Evolutionary conservation across 37 sponge, comb jelly and placozoan species (phyloP).

Genomic region (Aphrocallistes beatrix): DNA sequence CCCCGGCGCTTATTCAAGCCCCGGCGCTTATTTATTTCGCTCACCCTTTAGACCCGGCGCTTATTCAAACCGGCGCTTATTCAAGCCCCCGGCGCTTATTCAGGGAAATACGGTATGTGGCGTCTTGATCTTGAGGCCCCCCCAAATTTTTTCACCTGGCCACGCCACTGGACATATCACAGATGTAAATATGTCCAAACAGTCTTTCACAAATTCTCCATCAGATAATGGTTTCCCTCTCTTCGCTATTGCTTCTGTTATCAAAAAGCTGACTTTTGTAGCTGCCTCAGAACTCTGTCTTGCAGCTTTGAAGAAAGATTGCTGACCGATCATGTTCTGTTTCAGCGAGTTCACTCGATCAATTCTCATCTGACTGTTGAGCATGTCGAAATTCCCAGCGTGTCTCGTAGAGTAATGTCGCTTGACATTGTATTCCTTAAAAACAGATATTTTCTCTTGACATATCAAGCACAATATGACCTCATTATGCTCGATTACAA

Average conservation of each 20-base stretch:
- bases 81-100: no score
- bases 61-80: no score
- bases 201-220: slow-evolving; percentile 19
- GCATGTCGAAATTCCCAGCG: not conserved
- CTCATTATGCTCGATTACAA: slow-evolving; percentile 16
- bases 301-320: not conserved
- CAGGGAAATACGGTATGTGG: no score
- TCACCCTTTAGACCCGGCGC: no score
- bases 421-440: not conserved
- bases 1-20: no score
- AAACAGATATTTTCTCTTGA: not conserved
- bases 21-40: no score
- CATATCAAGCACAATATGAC: slow-evolving; percentile 2
- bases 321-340: not conserved
- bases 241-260: not conserved
- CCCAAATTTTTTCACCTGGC: no score
- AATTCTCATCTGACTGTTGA: slow-evolving; percentile 1
- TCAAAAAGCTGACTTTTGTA: not conserved
- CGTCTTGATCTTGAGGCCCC: no score
- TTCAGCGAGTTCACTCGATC: slow-evolving; percentile 7
- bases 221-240: slow-evolving; percentile 20
- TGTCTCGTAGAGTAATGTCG: slow-evolving; percentile 14
- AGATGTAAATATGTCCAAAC: not conserved
- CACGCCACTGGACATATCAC: no score
- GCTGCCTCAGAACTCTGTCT: not conserved